These are phyloP conservation scores for Plumapathes pennacea DNA, from an alignment of 92 coral and sea anemone genomes.

Conservation along the genomic window DNA sequence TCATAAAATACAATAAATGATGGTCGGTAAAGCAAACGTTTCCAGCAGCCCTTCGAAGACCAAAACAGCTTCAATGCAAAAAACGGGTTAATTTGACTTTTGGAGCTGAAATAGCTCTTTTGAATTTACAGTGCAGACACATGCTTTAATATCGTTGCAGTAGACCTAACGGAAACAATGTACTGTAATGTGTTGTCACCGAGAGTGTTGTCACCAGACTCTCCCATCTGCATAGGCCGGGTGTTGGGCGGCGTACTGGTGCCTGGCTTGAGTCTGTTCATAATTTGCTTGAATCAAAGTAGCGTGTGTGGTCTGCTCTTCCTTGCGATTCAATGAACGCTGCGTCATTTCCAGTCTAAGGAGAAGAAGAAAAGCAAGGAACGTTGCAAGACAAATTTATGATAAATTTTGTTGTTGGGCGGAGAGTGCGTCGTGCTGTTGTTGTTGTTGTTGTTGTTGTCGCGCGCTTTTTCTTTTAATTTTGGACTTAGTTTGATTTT, in stretches of 20 bases:
- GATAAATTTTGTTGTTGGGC: not conserved
- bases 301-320: constrained; percentile 45
- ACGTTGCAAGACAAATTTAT: not conserved
- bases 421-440: not conserved
- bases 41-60: too few species aligned
- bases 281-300: constrained; percentile 53
- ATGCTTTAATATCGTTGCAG: too few species aligned
- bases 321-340: constrained; percentile 36
- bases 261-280: constrained; percentile 59
- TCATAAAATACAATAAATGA: too few species aligned
- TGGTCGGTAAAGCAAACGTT: too few species aligned
- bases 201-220: constrained; percentile 73
- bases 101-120: too few species aligned
- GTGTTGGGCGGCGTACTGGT: constrained; percentile 72
- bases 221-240: constrained; percentile 81
- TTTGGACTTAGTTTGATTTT: too few species aligned
- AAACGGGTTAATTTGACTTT: too few species aligned
- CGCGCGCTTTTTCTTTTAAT: not conserved
- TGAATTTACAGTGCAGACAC: too few species aligned
- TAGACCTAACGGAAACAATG: too few species aligned
- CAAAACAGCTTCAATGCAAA: too few species aligned
- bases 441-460: not conserved
- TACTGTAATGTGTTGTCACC: too few species aligned
- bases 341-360: constrained; percentile 51
- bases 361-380: not conserved